Base-by-base conservation (phyloP, 2,113 vertebrate genomes). In the Prinia subflava region DNA sequence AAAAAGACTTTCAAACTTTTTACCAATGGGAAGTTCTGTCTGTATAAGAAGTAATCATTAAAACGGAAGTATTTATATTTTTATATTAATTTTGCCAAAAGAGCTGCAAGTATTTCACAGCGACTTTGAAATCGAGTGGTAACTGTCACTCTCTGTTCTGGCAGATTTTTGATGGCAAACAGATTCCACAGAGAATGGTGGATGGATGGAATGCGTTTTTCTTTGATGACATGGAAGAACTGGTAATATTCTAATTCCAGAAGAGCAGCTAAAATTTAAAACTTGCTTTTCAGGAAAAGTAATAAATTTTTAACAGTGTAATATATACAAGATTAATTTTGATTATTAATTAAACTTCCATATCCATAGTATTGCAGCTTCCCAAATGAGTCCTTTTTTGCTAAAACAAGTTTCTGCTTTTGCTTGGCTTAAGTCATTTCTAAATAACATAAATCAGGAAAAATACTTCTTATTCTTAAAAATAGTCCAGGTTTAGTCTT, bases 171-270 rank as follows among this genome's bases (percentile, higher is more conserved):
- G 99, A 99, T 92, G 99, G 99, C 71, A 97, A 97, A 80, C 96
- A 97, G 31, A 98, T 98, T 88, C 99, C 99, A 63, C 98, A 99
- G 97, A 98, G 98, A 94, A 99, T 99, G 98, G 99, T 99, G 55
- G 99, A 99, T 91, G 99, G 99, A 83, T 99, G 99, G 99, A 99
- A 99, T 87, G 99, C 99, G 1, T 99, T 98, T 98, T 99, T 99
- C 94, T 99, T 99, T 91, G 98, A 99, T 92, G 98, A 99, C 95
- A 98, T 98, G 41, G 98, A 99, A 67, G 98, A 99, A 92, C 91
- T 99, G 99, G 99, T 99, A 98, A 98, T 98, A 50, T 16, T 93
- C 9, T 78, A 59, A 91, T 76, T 92, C 68, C 74, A 55, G 49
- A 91, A 89, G 46, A 92, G 33, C 69, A 65, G 69, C 12, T 92